Evolutionary conservation across 1,140 invertebrate species (phyloP), one percentile per base, ranked within the genome.

Genomic region (Agrilus planipennis): DNA sequence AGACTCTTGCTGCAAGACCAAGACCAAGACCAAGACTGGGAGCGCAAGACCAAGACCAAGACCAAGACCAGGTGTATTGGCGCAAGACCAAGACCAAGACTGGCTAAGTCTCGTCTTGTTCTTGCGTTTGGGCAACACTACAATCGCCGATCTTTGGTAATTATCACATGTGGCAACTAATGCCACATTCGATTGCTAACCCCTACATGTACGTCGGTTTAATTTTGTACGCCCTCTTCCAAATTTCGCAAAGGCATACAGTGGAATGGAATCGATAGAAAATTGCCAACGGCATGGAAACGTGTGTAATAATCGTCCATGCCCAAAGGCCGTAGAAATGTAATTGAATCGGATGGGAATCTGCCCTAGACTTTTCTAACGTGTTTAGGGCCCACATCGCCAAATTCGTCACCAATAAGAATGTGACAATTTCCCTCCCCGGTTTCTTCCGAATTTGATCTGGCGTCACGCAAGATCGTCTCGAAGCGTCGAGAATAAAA

Each of bases 241-340:
- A 97, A 46, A 96, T 93, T 65, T 97, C 93, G 60, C 91, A 95
- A 14, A 97, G 69, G 57, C 92, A 96, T 5, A 96, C 92, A 0
- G 91, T 93, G 2, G 89, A 91, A 62, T 96, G 88, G 66, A 95
- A 95, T 34, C 92, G 73, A 67, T 94, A 48, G 94, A 96, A 97
- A 40, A 97, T 96, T 2, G 90, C 86, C 44, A 97, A 62, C 0
- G 92, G 93, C 79, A 94, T 92, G 0, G 88, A 89, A 1, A 95
- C 84, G 58, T 94, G 89, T 1, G 87, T 93, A 21, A 97, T 94
- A 27, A 61, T 94, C 10, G 89, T 94, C 93, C 93, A 98, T 6
- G 82, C 90, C 89, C 84, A 95, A 21, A 88, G 68, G 0, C 89
- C 89, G 52, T 91, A 92, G 63, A 92, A 93, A 55, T 90, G 79